Evolutionary conservation across 2,113 vertebrate species (phyloP), one percentile per base, ranked within the genome.

Genomic region (Urocitellus parryii): DNA sequence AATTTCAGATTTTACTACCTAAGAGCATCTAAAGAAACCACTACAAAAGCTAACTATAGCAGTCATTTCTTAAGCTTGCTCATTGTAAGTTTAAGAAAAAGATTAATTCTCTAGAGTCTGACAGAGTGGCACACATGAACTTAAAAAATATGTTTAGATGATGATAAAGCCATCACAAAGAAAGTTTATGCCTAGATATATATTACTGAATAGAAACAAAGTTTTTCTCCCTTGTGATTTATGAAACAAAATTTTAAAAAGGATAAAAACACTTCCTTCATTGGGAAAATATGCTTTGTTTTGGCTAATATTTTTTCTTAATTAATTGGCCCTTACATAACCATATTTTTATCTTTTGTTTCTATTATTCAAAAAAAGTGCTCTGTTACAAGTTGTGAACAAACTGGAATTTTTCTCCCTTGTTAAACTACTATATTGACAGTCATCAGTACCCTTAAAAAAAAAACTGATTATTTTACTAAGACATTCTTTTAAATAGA

Each of bases 281-380:
- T 67, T 53, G 22, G 34, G 91, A 83, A 96, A 88, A 68, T 82
- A 51, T 79, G 29, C 39, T 88, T 94, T 79, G 12, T 56, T 94
- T 86, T 65, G 14, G 65, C 20, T 81, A 88, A 25, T 93, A 61
- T 78, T 82, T 68, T 91, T 92, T 83, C 2, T 83, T 58, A 85
- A 79, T 4, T 48, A 9, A 93, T 53, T 95, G 93, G 27, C 27
- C 22, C 53, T 90, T 63, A 34, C 8, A n/a, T 63, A 37, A 53
- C 27, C 85, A n/a, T 89, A 84, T 88, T 86, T 88, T 74, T 63
- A 45, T 68, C 65, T 72, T 70, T 45, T 81, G 45, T 63, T 61
- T 67, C 61, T n/a, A 82, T 53, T 74, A 53, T 70, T 82, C 42
- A 85, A 76, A 63, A 56, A 61, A 70, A 61, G 39, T 73, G 13